These are phyloP conservation scores for Tetraneura akinire DNA, from an alignment of 1,140 invertebrate species.

Conservation along the genomic window DNA sequence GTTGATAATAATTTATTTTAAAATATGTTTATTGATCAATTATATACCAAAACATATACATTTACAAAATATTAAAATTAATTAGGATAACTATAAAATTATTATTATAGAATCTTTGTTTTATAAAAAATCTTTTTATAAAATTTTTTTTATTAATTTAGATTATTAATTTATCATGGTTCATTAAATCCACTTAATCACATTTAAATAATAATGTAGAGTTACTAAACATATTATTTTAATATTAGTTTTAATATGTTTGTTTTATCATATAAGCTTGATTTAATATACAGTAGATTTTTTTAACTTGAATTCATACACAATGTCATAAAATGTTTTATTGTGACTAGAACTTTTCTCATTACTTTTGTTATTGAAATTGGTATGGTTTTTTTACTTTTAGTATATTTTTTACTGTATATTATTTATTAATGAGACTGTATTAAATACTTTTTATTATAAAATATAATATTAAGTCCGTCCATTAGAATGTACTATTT, in stretches of 20 bases:
- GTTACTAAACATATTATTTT: neutral
- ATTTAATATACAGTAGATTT: neutral
- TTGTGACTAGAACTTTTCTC: too few relatives aligned
- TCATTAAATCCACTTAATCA: neutral
- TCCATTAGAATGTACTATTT: constrained; percentile 20
- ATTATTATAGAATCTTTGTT: too few relatives aligned
- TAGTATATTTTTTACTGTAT: neutral
- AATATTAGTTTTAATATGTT: neutral
- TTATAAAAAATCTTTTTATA: too few relatives aligned
- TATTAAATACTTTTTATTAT: neutral
- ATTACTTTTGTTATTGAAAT: too few relatives aligned
- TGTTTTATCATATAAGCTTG: neutral
- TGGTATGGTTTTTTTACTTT: too few relatives aligned
- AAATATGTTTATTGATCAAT: neutral
- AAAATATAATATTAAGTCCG: constrained; percentile 1
- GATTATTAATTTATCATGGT: neutral
- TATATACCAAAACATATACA: neutral
- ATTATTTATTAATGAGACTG: neutral
- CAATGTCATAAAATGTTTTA: too few relatives aligned
- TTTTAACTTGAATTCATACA: too few relatives aligned
- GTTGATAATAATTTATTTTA: neutral
- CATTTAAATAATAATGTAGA: neutral
- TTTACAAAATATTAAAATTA: neutral
- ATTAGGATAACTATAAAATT: neutral
- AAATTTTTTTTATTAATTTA: neutral